These are phyloP conservation scores for Poecilia gillii DNA, from an alignment of 2,797 vertebrate genomes.

Conservation along the genomic window DNA sequence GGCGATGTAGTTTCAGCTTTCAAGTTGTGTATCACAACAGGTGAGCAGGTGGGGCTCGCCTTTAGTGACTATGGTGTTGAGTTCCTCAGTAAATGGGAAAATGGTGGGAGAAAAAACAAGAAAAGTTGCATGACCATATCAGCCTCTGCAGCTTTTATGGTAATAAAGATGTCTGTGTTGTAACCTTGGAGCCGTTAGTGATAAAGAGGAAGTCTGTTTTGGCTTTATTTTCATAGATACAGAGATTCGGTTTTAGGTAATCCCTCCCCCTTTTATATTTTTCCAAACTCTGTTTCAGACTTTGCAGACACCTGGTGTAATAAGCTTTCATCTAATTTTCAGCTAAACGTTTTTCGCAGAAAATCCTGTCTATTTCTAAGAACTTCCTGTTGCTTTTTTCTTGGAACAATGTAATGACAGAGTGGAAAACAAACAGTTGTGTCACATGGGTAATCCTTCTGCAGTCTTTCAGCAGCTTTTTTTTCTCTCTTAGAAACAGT, in stretches of 20 bases:
- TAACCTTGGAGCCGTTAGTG: neutral
- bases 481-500: neutral
- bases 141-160: neutral
- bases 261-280: neutral
- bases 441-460: neutral
- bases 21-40: neutral
- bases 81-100: neutral
- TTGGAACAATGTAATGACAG: constrained; percentile 7
- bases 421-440: neutral
- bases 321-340: neutral
- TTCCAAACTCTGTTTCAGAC: neutral
- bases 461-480: neutral
- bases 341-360: neutral
- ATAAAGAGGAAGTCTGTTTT: neutral
- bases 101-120: neutral
- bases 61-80: neutral
- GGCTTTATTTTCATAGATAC: neutral
- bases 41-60: neutral
- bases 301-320: constrained; percentile 6
- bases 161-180: neutral
- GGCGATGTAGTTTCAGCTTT: neutral
- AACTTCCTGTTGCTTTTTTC: constrained; percentile 11
- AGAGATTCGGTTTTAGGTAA: neutral
- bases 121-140: neutral
- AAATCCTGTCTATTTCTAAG: neutral